These are phyloP conservation scores for Mobula birostris DNA, from an alignment of 2,113 vertebrate species.

Conservation along the genomic window DNA sequence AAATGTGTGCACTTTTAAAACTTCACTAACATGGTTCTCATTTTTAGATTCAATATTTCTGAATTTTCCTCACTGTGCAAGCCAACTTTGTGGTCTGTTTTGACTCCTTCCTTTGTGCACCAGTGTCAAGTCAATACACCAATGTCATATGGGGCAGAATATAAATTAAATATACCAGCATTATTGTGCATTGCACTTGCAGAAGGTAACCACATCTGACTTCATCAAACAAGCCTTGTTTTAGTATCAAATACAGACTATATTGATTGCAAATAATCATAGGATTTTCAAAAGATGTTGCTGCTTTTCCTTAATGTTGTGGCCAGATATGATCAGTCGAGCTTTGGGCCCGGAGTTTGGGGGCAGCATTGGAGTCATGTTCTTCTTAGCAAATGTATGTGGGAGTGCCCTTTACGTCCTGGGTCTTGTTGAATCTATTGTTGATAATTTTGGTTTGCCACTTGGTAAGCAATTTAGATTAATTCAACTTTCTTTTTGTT, in stretches of 20 bases:
- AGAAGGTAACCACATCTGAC: not conserved
- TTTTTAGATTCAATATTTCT: not conserved
- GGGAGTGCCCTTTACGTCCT: slow-evolving; percentile 76
- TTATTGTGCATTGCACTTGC: not conserved
- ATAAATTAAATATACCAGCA: not conserved
- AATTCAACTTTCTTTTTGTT: not conserved
- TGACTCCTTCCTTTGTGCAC: not conserved
- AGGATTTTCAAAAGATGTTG: not conserved
- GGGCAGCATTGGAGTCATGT: slow-evolving; percentile 85
- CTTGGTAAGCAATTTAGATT: slow-evolving; percentile 54
- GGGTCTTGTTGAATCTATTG: slow-evolving; percentile 75
- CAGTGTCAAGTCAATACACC: not conserved
- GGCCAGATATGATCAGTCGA: slow-evolving; percentile 84
- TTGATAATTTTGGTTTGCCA: slow-evolving; percentile 66
- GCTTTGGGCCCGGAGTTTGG: slow-evolving; percentile 83
- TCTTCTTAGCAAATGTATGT: slow-evolving; percentile 82
- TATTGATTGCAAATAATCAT: not conserved
- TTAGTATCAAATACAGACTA: not conserved
- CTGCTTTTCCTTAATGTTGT: slow-evolving; percentile 48
- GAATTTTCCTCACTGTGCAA: not conserved
- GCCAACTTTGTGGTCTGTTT: not conserved
- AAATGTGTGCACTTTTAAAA: not conserved
- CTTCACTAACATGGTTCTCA: not conserved
- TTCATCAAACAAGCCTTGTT: not conserved
- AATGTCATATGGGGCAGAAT: not conserved